phyloP scores from a whole-genome alignment of 2,113 vertebrate species.

The Chrysochloris asiatica region DNA sequence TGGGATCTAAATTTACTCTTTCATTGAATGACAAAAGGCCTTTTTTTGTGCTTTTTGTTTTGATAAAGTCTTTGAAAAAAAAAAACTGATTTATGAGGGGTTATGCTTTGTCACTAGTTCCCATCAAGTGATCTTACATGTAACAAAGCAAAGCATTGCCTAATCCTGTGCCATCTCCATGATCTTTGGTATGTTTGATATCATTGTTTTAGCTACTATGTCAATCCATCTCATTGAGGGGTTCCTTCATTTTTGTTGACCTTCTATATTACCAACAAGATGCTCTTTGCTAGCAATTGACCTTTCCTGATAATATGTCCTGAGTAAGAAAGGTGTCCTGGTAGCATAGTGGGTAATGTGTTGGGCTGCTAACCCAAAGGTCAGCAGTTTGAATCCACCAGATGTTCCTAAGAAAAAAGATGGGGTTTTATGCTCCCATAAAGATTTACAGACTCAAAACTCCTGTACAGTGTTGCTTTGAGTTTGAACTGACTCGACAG shows the following conservation, averaged over 20 bases:
- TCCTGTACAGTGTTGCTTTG: no score
- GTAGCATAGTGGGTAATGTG: no score
- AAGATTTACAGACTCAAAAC: no score
- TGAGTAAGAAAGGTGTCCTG: neutral
- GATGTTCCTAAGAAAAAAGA: neutral
- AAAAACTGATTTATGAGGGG: neutral
- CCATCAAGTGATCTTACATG: neutral
- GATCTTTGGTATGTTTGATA: neutral
- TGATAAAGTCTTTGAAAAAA: neutral
- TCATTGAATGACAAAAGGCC: neutral
- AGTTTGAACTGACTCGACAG: no score
- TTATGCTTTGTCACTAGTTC: neutral
- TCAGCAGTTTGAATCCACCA: neutral
- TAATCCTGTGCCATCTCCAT: neutral
- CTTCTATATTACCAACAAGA: neutral
- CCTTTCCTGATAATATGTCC: neutral
- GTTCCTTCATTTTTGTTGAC: neutral
- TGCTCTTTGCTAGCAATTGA: neutral
- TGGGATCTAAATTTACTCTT: constrained; percentile 50
- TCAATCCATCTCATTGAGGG: neutral
- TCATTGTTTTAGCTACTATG: neutral
- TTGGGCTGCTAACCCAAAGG: no score
- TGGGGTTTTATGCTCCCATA: no score
- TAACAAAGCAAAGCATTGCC: neutral
- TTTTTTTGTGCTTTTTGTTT: neutral